Base-by-base conservation (phyloP, 2,113 vertebrate genomes). In the Ammodramus savannarum region DNA sequence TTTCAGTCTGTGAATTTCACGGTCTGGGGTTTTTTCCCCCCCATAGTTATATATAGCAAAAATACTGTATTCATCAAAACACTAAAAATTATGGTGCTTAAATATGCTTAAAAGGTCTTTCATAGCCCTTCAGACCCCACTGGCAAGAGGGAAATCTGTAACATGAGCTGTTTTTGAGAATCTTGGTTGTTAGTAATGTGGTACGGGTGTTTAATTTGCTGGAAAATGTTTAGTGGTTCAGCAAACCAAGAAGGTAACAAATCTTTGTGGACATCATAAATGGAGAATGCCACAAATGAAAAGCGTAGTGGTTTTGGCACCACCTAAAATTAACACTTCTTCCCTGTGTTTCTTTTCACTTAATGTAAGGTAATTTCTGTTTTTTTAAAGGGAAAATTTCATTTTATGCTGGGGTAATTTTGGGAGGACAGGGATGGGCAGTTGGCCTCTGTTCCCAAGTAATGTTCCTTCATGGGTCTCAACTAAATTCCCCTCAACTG, bases 161-260 rank as follows among this genome's bases (percentile, higher is more conserved):
- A n/a, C 38, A 29, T 49, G 93, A 94, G 51, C 59, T 95, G 73
- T 3, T 89, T 85, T 77, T 36, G 59, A 59, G 74, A 77, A 43
- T 82, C 81, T 77, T 68, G 52, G 29, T 67, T 79, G 75, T 72
- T 85, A 57, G 68, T 55, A 80, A 48, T 16, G 44, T 0, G 9
- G 71, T 93, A 96, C 3, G 8, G 89, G 87, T 66, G 26, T 89
- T 96, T 88, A 92, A 93, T 96, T 96, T 90, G 85, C 59, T 95
- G 78, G 65, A 90, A 96, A 94, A 82, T 75, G 74, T 74, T 95
- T 80, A 90, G 87, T 87, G 90, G 74, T 85, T 96, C 83, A 90
- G 77, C 81, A 94, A 54, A 90, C 39, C 44, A 92, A 69, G 74
- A 85, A 90, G 87, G 69, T 78, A 92, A 59, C 57, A 58, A 69